Evolutionary conservation across 2,888 invertebrate species (phyloP), one percentile per base, ranked within the genome.

Genomic region (Xylophagus ater): DNA sequence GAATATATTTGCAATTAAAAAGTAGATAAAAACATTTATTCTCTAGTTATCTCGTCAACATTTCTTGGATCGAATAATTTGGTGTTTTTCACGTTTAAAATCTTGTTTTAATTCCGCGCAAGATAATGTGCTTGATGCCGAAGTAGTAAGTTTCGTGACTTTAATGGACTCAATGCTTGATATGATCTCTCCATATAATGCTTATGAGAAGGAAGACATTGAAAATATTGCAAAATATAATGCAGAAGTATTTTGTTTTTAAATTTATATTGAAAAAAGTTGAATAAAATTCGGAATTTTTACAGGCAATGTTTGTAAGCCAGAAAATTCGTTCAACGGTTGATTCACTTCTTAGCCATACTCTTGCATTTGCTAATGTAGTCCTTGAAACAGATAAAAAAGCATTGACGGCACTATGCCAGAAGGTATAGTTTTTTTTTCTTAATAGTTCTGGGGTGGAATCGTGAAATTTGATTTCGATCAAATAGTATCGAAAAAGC

Each of bases 301-400:
- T 26, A 18, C 15, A 52, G 41, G 48, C 53, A 7, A 44, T 53
- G 13, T 40, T 44, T n/a, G 44, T 50, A 4, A 56, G 58, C 34
- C 51, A 53, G 17, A 49, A 57, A 44, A 51, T 62, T 13, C 57
- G 60, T n/a, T 28, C 45, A 0, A 50, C 49, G 4, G 48, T 62
- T 1, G 54, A 64, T 42, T 43, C 53, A 13, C 45, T 63, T 4
- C 37, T 64, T 4, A 52, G 60, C 3, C 60, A 62, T 33, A 53
- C 58, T 0, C 39, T 64, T 25, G 57, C 60, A 0, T 60, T 64
- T 43, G 61, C 62, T 3, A 64, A 64, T 53, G 60, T 64, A 1
- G 54, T 59, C 0, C 26, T 59, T 7, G 44, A 54, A 4, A 49
- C 53, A 18, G 64, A 64, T 43, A 62, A 64, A 42, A 56, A 51